phyloP scores from a whole-genome alignment of 2,888 invertebrate species.

The Drosophila pegasa region DNA sequence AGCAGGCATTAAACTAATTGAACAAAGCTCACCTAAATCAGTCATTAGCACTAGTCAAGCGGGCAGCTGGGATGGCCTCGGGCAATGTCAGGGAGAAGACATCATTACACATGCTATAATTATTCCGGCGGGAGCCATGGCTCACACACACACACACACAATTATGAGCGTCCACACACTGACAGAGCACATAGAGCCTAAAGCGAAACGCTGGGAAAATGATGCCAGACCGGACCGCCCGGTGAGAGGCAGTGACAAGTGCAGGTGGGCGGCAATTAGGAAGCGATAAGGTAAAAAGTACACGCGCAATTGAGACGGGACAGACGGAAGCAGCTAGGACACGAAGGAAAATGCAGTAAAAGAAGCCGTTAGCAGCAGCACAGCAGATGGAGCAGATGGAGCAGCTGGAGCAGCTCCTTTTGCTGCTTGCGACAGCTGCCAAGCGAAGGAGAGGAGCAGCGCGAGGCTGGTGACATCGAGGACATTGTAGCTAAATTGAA shows the following conservation, averaged over 20 bases:
- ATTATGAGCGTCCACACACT: too few relatives aligned
- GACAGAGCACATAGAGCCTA: constrained; percentile 1
- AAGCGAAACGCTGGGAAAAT: constrained; percentile 50
- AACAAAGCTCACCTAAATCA: constrained; percentile 64
- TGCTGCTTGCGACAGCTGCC: constrained; percentile 71
- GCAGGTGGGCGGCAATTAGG: constrained; percentile 67
- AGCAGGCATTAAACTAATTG: constrained; percentile 63
- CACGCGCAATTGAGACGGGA: constrained; percentile 37
- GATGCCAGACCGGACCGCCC: constrained; percentile 48
- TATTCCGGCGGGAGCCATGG: constrained; percentile 77
- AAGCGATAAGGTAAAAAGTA: constrained; percentile 71
- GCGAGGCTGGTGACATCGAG: constrained; percentile 32
- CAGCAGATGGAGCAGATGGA: constrained; percentile 17
- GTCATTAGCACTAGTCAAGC: constrained; percentile 51
- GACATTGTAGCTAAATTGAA: constrained; percentile 69
- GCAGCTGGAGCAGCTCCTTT: constrained; percentile 24
- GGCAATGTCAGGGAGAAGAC: constrained; percentile 50
- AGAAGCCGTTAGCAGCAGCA: constrained; percentile 33
- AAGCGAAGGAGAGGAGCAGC: constrained; percentile 24
- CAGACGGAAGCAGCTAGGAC: constrained; percentile 31
- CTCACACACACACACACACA: constrained; percentile 30
- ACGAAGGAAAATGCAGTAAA: constrained; percentile 60
- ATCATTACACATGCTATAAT: constrained; percentile 57
- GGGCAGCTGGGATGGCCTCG: constrained; percentile 48
- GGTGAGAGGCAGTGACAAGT: constrained; percentile 19